Evolutionary conservation across 2,888 invertebrate species (phyloP).

Genomic region (Papilio demoleus): DNA sequence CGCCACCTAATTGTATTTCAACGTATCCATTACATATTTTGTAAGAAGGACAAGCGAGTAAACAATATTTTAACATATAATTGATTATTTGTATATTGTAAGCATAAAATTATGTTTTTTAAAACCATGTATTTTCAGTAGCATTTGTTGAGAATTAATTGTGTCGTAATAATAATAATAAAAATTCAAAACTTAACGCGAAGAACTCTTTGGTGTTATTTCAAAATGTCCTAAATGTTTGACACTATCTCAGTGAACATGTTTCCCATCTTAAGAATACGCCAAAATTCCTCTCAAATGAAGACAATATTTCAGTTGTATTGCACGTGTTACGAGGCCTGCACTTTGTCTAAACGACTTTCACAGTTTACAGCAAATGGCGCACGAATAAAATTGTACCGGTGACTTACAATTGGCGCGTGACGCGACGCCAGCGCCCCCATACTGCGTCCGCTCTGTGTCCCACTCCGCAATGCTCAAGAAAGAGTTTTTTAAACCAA

Average conservation of each 20-base stretch:
- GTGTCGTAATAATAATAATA: too few relatives aligned
- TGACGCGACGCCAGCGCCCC: slow-evolving; percentile 10
- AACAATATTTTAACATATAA: too few relatives aligned
- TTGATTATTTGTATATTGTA: too few relatives aligned
- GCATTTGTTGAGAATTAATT: too few relatives aligned
- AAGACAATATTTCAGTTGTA: slow-evolving; percentile 30
- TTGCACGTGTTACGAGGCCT: slow-evolving; percentile 29
- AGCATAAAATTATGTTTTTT: too few relatives aligned
- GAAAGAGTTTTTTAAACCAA: neutral
- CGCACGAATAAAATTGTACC: slow-evolving; percentile 25
- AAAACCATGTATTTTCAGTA: too few relatives aligned
- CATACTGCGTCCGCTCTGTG: neutral
- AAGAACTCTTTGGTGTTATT: neutral
- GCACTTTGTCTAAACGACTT: slow-evolving; percentile 19
- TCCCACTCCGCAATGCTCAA: neutral
- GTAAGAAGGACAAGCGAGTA: neutral
- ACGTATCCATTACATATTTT: neutral
- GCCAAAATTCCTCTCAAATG: slow-evolving; percentile 22
- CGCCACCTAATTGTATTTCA: neutral
- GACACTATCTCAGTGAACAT: neutral
- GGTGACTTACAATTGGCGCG: slow-evolving; percentile 22
- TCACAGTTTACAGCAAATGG: slow-evolving; percentile 27
- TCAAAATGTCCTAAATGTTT: neutral
- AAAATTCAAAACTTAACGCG: too few relatives aligned
- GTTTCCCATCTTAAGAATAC: slow-evolving; percentile 11